Evolutionary conservation across 2,888 invertebrate species (phyloP), one percentile per base, ranked within the genome.

Genomic region (Pheosia gnoma): DNA sequence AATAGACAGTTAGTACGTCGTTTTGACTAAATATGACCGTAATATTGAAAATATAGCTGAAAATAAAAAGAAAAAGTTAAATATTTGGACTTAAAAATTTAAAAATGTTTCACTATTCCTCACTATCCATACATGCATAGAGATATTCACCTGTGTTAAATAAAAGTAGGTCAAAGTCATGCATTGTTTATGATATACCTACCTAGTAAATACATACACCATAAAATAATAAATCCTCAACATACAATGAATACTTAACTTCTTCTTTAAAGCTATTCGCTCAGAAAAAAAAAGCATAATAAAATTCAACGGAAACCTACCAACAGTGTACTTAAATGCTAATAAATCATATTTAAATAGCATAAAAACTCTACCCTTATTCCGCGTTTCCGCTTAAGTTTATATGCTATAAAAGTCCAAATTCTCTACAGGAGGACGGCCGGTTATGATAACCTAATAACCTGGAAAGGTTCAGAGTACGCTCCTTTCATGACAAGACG

Each of bases 401-500:
- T 72, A 72, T 63, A 74, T 73, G 65, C 72, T 75, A 80, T 79
- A 80, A 82, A 81, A 77, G 76, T 75, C 77, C 78, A 79, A 80
- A 79, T 79, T 76, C 73, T 81, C 76, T 77, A 78, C 66, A 72
- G 77, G 76, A 74, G 73, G 75, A 79, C 75, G 77, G 78, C 78
- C 75, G 75, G 79, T 81, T 82, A 81, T 84, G 83, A 87, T 89
- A 90, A 89, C 89, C 89, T 84, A 87, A 89, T 90, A 87, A 88
- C 89, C 90, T 85, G 80, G 83, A 89, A 88, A 84, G 83, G 80
- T 83, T 81, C 78, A 75, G 74, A 83, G 77, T 79, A 78, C 82
- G 79, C 83, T 79, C 76, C 77, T 91, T 90, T 90, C 92, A 91
- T 92, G 92, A 90, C 90, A 91, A 92, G 86, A 86, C 86, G 88